Percentiles rank a stretch among this genome's conserved stretches.
Conservation (phyloP, 2,888 invertebrate species). For the Sceliomorpha sp. region DNA sequence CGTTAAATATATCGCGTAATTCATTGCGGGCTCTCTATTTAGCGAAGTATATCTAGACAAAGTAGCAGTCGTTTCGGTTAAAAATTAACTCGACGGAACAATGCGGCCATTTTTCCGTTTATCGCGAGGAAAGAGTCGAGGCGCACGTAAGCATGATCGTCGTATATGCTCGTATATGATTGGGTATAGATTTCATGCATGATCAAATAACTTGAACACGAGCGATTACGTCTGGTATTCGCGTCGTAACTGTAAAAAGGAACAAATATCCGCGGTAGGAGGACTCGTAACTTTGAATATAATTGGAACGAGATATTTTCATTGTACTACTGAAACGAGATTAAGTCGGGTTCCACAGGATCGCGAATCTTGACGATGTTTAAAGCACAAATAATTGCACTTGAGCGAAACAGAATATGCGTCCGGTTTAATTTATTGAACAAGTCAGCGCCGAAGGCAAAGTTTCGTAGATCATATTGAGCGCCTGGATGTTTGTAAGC, state of each 20-base stretch:
- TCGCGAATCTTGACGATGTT: slow-evolving; percentile 58
- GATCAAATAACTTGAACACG: too few relatives aligned
- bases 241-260: slow-evolving; percentile 20
- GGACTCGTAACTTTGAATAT: slow-evolving; percentile 1
- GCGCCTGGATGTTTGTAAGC: slow-evolving; percentile 41
- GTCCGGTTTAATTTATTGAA: slow-evolving; percentile 67
- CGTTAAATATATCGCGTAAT: too few relatives aligned
- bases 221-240: too few relatives aligned
- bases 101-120: too few relatives aligned
- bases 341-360: slow-evolving; percentile 47
- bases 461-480: slow-evolving; percentile 46
- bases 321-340: slow-evolving; percentile 36
- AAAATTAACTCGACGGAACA: too few relatives aligned
- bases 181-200: too few relatives aligned
- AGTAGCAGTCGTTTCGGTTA: too few relatives aligned
- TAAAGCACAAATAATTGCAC: slow-evolving; percentile 66
- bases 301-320: slow-evolving; percentile 32
- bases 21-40: too few relatives aligned
- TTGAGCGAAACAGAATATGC: slow-evolving; percentile 62
- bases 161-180: too few relatives aligned
- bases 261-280: slow-evolving; percentile 14
- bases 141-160: too few relatives aligned
- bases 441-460: slow-evolving; percentile 61
- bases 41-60: too few relatives aligned
- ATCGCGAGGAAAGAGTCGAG: too few relatives aligned